A percentile compares a stretch with the other conserved stretches of the same genome.
phyloP scores from a whole-genome alignment of 2,113 vertebrate species.

The Sylvietta virens region DNA sequence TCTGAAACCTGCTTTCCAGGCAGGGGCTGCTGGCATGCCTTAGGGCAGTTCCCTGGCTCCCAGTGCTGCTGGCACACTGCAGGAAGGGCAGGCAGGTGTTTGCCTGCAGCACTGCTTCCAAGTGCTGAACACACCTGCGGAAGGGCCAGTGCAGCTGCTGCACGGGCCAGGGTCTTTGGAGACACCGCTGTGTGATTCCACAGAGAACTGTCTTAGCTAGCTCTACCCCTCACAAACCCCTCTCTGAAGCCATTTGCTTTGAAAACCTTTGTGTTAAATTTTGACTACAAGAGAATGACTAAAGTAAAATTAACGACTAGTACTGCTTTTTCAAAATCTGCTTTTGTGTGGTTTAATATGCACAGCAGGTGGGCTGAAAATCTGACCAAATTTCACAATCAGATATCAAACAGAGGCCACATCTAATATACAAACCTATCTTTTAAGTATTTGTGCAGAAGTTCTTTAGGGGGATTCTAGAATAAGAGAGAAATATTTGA shows the following conservation, averaged over 20 bases:
- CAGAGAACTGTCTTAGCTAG: background rate
- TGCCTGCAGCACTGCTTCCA: background rate
- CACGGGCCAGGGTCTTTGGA: background rate
- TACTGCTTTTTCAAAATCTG: background rate
- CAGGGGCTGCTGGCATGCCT: background rate
- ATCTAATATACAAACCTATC: background rate
- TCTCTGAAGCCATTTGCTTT: background rate
- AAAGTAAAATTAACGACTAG: background rate
- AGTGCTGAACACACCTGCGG: background rate
- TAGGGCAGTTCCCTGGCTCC: background rate
- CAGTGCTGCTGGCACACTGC: fast-evolving
- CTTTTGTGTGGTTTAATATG: background rate
- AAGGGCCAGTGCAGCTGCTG: background rate
- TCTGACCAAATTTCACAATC: background rate
- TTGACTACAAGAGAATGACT: background rate
- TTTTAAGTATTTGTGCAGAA: background rate
- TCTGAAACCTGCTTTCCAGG: background rate
- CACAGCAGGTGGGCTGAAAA: background rate
- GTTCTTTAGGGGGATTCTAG: background rate
- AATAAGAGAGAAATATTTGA: background rate
- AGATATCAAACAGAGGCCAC: background rate
- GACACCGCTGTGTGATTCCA: background rate
- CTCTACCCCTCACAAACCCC: background rate
- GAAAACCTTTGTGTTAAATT: background rate
- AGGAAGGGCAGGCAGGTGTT: background rate